Evolutionary conservation across 2,888 invertebrate species (phyloP).

Genomic region (Pyralis farinalis): DNA sequence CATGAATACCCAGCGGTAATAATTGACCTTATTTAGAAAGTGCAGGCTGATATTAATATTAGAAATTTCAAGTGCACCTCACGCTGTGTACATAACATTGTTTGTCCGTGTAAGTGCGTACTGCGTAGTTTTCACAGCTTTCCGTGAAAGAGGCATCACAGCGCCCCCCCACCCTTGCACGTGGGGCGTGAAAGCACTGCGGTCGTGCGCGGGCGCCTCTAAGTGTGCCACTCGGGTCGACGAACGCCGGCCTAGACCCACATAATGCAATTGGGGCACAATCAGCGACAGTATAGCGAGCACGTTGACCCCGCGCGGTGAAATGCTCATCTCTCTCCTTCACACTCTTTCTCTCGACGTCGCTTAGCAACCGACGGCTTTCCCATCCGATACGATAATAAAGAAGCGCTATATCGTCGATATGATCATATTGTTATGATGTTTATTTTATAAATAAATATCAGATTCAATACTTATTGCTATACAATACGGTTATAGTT

Average conservation of each 20-base stretch:
- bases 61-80: background rate
- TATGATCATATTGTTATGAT: constrained; percentile 19
- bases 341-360: constrained; percentile 76
- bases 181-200: constrained; percentile 73
- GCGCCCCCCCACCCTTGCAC: constrained; percentile 53
- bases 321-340: constrained; percentile 77
- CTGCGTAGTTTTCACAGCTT: constrained; percentile 58
- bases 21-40: too few relatives aligned
- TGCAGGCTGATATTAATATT: background rate
- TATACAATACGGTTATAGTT: too few relatives aligned
- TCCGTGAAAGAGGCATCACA: constrained; percentile 44
- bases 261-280: constrained; percentile 78
- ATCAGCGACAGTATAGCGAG: constrained; percentile 78
- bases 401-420: constrained; percentile 21
- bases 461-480: too few relatives aligned
- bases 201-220: constrained; percentile 63
- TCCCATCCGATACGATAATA: constrained; percentile 41
- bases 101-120: background rate
- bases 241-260: constrained; percentile 82
- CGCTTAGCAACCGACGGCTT: constrained; percentile 53
- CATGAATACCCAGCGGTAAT: too few relatives aligned
- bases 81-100: background rate
- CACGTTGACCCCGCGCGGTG: constrained; percentile 77
- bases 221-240: constrained; percentile 78
- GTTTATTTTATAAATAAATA: too few relatives aligned